A percentile compares a stretch with the other conserved stretches of the same genome.
Conservation (phyloP, 2,113 vertebrate genomes). For the Acanthisitta chloris region DNA sequence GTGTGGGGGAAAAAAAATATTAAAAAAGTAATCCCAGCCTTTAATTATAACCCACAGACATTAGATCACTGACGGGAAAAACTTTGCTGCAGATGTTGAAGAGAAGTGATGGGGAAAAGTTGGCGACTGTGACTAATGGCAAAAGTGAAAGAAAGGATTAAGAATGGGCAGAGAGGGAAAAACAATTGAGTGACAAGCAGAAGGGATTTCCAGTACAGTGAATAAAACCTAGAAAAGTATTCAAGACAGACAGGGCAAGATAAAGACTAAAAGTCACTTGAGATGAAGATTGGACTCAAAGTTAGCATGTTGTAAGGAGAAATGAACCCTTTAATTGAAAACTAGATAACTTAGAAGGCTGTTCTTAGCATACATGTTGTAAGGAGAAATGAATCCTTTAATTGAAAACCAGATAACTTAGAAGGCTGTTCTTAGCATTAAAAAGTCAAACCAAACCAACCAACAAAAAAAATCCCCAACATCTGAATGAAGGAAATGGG, state of each 20-base stretch:
- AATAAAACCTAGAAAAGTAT: background rate
- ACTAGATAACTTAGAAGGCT: background rate
- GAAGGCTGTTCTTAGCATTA: background rate
- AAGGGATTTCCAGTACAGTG: conserved; percentile 17
- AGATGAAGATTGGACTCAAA: background rate
- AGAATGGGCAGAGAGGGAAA: conserved; percentile 2
- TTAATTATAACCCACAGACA: conserved; percentile 36
- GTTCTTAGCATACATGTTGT: background rate
- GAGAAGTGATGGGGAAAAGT: background rate
- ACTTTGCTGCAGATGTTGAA: conserved; percentile 30
- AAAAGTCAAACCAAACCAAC: background rate
- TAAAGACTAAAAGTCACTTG: background rate
- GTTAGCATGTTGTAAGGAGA: background rate
- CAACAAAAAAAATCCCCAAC: background rate
- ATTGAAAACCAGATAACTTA: background rate
- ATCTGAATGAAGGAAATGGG: background rate
- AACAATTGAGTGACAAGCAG: conserved; percentile 31
- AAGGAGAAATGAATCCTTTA: background rate
- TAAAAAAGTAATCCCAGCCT: background rate
- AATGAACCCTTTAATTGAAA: background rate
- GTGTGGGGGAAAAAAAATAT: background rate
- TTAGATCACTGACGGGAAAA: conserved; percentile 47
- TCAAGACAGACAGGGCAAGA: background rate
- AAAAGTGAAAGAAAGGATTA: background rate
- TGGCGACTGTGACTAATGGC: conserved; percentile 35